A percentile compares a stretch with the other conserved stretches of the same genome.
Conservation (phyloP, 2,888 invertebrate species). For the Caradrina kadenii region DNA sequence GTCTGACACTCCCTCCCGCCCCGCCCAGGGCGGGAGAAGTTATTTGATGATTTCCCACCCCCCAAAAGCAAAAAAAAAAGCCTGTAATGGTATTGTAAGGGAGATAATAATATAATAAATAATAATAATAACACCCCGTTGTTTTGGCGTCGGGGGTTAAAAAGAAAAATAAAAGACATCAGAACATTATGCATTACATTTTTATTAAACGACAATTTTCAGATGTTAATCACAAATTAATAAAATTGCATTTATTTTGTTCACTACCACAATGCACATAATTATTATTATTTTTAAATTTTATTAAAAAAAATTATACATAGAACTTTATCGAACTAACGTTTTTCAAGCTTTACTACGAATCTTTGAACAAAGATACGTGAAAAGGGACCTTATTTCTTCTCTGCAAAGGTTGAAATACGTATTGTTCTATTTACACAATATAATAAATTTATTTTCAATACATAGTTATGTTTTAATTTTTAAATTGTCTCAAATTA, state of each 20-base stretch:
- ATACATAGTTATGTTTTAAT: neutral
- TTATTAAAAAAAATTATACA: neutral
- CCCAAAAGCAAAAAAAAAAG: too few species aligned
- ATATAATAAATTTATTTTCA: neutral
- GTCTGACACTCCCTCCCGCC: too few species aligned
- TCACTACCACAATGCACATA: conserved; percentile 15
- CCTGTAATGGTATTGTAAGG: too few species aligned
- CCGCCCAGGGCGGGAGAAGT: too few species aligned
- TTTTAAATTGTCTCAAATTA: too few species aligned
- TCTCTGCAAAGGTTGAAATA: neutral
- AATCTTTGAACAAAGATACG: neutral
- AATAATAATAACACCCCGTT: too few species aligned
- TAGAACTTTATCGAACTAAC: neutral
- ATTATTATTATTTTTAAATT: neutral
- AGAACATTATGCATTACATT: conserved; percentile 36
- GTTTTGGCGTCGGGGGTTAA: neutral
- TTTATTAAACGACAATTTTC: conserved; percentile 33
- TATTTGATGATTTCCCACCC: too few species aligned
- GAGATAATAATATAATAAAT: too few species aligned
- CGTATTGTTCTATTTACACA: neutral
- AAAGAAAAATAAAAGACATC: neutral
- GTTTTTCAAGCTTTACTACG: neutral
- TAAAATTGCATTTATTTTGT: conserved; percentile 42
- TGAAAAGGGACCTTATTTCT: neutral
- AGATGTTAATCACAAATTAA: conserved; percentile 24